Conservation (phyloP, 2,113 vertebrate genomes). For the Hylia prasina region DNA sequence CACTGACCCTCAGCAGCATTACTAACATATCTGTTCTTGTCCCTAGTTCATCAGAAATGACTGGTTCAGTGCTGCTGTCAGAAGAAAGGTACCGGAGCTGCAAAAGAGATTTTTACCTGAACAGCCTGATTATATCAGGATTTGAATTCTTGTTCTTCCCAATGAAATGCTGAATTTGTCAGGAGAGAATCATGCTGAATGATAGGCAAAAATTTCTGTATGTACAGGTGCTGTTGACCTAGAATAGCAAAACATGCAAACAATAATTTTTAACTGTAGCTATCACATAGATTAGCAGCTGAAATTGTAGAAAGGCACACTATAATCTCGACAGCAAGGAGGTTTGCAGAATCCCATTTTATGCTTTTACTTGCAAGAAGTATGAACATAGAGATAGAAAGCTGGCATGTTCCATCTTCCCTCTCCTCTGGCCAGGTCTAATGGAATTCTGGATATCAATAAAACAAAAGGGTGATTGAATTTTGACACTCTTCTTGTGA, state of each 20-base stretch:
- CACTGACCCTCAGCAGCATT: background rate
- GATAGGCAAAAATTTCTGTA: background rate
- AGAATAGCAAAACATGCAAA: background rate
- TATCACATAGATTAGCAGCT: background rate
- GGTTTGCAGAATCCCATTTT: conserved; percentile 29
- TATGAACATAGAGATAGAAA: conserved; percentile 24
- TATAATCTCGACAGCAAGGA: background rate
- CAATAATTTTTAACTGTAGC: background rate
- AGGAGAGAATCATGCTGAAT: background rate
- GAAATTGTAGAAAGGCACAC: background rate
- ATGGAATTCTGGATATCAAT: conserved; percentile 6
- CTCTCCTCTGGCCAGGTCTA: background rate
- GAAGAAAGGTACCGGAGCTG: background rate
- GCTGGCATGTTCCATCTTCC: conserved; percentile 1
- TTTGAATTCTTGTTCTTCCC: background rate
- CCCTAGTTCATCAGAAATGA: background rate
- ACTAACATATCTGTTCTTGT: background rate
- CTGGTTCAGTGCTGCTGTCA: background rate
- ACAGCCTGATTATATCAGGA: background rate
- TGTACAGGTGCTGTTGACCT: background rate
- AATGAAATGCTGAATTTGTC: background rate
- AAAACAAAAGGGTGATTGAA: conserved; percentile 25
- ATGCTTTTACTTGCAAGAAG: conserved; percentile 1
- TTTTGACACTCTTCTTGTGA: background rate
- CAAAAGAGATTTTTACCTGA: background rate